phyloP scores from a whole-genome alignment of 2,888 invertebrate species.

The Agrenia bidenticulata region DNA sequence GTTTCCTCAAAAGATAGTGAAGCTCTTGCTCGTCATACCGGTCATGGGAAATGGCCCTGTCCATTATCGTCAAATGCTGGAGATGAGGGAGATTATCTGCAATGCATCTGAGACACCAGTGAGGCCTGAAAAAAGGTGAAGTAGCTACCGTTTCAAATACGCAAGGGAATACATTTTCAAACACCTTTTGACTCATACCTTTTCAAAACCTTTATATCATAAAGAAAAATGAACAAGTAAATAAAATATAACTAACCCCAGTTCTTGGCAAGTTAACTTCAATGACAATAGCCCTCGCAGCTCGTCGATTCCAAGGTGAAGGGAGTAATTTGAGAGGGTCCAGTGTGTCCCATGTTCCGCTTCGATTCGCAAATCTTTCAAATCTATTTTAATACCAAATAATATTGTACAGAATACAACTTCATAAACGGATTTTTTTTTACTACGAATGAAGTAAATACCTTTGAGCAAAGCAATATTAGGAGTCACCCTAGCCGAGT shows the following conservation, averaged over 20 bases:
- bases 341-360: conserved; percentile 38
- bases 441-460: too few relatives aligned
- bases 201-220: too few relatives aligned
- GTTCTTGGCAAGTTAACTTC: conserved; percentile 35
- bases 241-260: conserved; percentile 14
- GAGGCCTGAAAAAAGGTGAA: conserved; percentile 21
- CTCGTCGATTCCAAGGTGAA: conserved; percentile 39
- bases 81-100: conserved; percentile 35
- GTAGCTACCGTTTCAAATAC: too few relatives aligned
- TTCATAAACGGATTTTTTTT: too few relatives aligned
- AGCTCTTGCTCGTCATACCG: conserved; percentile 40
- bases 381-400: conserved; percentile 23
- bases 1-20: conserved; percentile 30
- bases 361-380: conserved; percentile 37
- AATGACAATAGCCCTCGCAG: conserved; percentile 26
- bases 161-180: too few relatives aligned
- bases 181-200: too few relatives aligned
- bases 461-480: conserved; percentile 30
- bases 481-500: conserved; percentile 24
- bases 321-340: conserved; percentile 36
- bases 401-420: not conserved
- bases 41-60: conserved; percentile 38
- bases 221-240: too few relatives aligned
- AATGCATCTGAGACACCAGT: conserved; percentile 40
- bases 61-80: conserved; percentile 39